Conservation (phyloP, 2,113 vertebrate species). For the Taurulus bubalis region DNA sequence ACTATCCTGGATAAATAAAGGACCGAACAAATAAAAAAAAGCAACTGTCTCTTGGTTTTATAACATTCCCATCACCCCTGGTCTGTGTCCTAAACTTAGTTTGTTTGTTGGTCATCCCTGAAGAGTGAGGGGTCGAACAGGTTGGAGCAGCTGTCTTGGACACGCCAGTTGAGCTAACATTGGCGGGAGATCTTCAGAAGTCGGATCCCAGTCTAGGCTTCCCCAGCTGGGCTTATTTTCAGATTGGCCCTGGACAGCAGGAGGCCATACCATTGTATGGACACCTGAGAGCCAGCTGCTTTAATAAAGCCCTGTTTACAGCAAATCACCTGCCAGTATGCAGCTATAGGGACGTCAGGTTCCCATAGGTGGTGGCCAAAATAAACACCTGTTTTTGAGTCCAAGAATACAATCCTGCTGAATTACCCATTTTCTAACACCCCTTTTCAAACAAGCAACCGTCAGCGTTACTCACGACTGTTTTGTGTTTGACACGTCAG, state of each 20-base stretch:
- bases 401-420: conserved; percentile 29
- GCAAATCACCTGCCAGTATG: conserved; percentile 14
- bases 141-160: conserved; percentile 68
- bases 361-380: conserved; percentile 43
- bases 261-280: conserved; percentile 41
- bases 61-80: neutral
- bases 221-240: conserved; percentile 41
- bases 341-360: conserved; percentile 35
- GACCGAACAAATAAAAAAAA: neutral
- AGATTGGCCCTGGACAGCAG: conserved; percentile 42
- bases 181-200: conserved; percentile 12
- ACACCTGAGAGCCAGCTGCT: conserved; percentile 55
- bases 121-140: conserved; percentile 32
- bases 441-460: conserved; percentile 24
- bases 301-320: conserved; percentile 56
- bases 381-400: conserved; percentile 46
- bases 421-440: conserved; percentile 45
- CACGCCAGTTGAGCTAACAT: conserved; percentile 56
- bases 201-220: conserved; percentile 38
- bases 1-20: neutral
- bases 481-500: conserved; percentile 41
- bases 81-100: neutral
- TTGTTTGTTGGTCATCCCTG: conserved; percentile 13
- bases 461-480: conserved; percentile 44
- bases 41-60: neutral